These are phyloP conservation scores for Luperina testacea DNA, from an alignment of 2,888 invertebrate species.

Conservation along the genomic window DNA sequence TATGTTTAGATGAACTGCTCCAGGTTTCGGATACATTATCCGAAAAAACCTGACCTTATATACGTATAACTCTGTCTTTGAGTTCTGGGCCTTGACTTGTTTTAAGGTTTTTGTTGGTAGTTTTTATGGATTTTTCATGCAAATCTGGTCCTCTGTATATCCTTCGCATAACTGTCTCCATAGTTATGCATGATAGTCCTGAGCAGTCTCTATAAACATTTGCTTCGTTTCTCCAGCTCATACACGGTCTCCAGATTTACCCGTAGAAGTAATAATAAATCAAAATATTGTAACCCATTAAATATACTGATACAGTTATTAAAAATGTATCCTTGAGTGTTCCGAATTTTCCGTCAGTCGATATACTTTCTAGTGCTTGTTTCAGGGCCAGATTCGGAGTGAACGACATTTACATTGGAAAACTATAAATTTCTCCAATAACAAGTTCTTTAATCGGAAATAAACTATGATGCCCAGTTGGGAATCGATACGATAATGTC, in stretches of 20 bases:
- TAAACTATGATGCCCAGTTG: slow-evolving; percentile 21
- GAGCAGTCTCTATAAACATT: neutral
- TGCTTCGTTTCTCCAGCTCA: neutral
- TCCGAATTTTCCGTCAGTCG: slow-evolving; percentile 15
- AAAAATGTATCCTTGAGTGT: slow-evolving; percentile 28
- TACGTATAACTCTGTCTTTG: neutral
- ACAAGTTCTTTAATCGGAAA: slow-evolving; percentile 44
- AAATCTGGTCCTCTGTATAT: neutral
- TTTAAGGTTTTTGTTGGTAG: neutral
- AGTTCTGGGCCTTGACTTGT: neutral
- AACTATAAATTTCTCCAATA: slow-evolving; percentile 50
- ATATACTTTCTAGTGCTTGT: slow-evolving; percentile 33
- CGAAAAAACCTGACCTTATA: neutral
- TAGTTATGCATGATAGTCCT: neutral
- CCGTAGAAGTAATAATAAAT: neutral
- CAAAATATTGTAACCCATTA: slow-evolving; percentile 8
- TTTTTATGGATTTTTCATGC: neutral
- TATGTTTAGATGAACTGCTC: neutral
- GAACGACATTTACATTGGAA: slow-evolving; percentile 54
- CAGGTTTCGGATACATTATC: neutral
- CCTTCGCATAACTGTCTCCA: neutral
- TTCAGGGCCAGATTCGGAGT: slow-evolving; percentile 36
- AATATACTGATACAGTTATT: slow-evolving; percentile 13
- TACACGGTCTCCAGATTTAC: neutral
- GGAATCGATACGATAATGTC: slow-evolving; percentile 39